These are phyloP conservation scores for Argya squamiceps DNA, from an alignment of 2,797 vertebrate species.

Conservation along the genomic window DNA sequence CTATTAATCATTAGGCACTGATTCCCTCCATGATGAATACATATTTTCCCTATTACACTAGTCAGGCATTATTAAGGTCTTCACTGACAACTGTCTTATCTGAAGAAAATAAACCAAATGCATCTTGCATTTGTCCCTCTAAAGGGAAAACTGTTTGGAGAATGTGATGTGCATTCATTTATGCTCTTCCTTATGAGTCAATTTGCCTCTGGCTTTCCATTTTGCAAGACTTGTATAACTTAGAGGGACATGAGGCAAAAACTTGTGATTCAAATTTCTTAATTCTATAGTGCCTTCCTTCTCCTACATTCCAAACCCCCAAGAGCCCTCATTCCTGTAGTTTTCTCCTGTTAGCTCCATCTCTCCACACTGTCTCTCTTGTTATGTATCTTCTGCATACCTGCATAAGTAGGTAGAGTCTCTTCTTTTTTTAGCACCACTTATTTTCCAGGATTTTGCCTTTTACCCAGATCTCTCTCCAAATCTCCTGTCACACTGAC, in stretches of 20 bases:
- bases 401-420: not conserved
- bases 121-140: not conserved
- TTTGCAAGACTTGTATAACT: not conserved
- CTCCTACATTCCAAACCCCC: not conserved
- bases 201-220: not conserved
- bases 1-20: not conserved
- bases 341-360: not conserved
- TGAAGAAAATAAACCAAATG: not conserved
- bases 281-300: not conserved
- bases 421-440: not conserved
- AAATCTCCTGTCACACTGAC: not conserved
- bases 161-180: not conserved
- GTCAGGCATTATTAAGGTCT: not conserved
- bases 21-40: not conserved
- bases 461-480: not conserved
- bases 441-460: not conserved
- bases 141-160: not conserved
- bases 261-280: not conserved
- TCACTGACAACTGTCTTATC: not conserved
- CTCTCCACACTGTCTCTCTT: not conserved
- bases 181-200: not conserved
- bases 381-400: rapidly evolving
- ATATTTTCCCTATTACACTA: not conserved
- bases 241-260: not conserved
- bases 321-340: not conserved